Base-by-base conservation (phyloP, 2,888 invertebrate genomes). In the Hirtodrosophila trivittata region DNA sequence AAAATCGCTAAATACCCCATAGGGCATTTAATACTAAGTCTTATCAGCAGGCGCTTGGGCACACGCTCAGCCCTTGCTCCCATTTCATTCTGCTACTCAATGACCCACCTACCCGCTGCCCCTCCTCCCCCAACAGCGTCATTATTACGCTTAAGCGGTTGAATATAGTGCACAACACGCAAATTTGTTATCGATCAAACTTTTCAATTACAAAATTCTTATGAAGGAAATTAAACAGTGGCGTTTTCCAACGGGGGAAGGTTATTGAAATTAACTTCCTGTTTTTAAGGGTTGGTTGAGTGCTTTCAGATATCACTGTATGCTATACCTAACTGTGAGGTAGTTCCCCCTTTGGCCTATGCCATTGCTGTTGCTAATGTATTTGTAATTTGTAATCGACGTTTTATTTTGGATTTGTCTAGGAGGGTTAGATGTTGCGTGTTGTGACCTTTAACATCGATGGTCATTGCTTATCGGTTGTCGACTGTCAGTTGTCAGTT, bases 101-200 rank as follows among this genome's bases (percentile, higher is more conserved):
- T 21, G 18, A 21, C 18, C 18, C 18, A 21, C 5, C 18, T 18
- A 13, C 32, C 45, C 30, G 28, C 0, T 2, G n/a, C 3, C 6
- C 12, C 3, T 14, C 9, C n/a, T 8, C 10, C 2, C 6, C 1
- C 16, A 16, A 1, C 25, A 25, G 25, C 6, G 25, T 4, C 25
- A 25, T 25, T 25, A 4, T 6, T n/a, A 28, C n/a, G 9, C 9
- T 28, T 28, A 8, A 28, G 2, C 9, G 2, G n/a, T 3, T 28
- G 9, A n/a, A 16, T 3, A 26, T 16, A 12, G 26, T 28, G 51
- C 16, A 45, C 18, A 66, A 38, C 80, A 78, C 80, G 78, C 78
- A 86, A 86, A 75, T 66, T 86, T 54, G 81, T 86, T 86, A 83
- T 80, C 78, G 78, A 80, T 80, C 86, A 80, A 80, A 86, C 86